Evolutionary conservation across 2,888 invertebrate species (phyloP), one percentile per base, ranked within the genome.

Genomic region (Linnaemya tessellans): DNA sequence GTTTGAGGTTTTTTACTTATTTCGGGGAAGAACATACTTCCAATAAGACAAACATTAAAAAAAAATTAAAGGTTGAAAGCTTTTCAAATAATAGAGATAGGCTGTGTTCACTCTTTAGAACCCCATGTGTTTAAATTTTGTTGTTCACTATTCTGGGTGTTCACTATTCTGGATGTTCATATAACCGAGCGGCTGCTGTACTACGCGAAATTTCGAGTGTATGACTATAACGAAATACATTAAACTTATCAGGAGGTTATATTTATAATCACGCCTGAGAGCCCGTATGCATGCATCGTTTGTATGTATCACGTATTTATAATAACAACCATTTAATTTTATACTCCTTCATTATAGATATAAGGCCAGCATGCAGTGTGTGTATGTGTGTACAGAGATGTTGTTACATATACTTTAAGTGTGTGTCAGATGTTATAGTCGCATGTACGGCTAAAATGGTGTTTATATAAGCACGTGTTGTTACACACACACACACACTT

Each of bases 401-500:
- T 43, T 25, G 46, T 4, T 51, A 64, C 73, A 67, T 51, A 70
- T 43, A 41, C 30, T 49, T 46, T 25, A 65, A 30, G 38, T 74
- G 41, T 41, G 13, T 58, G 30, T 68, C 0, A 11, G 20, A 41
- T 22, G 1, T 30, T 25, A 20, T 18, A 22, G 15, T 41, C 0
- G 0, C 30, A 38, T 43, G 30, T 73, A 77, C 79, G 65, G 82
- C 83, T 54, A 86, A 71, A 30, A 30, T 30, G 41, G 43, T 83
- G 84, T 86, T 78, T 85, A 79, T 71, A 86, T 87, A 74, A 74
- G 80, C 85, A 83, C 64, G 78, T 85, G 77, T 58, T 85, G 70
- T 87, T 88, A 89, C 30, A 30, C 30, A 5, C 30, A 30, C 5
- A 2, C 30, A 30, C 5, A 30, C 88, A 89, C 88, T 90, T 90